Evolutionary conservation across 2,797 vertebrate genomes (phyloP).

Genomic region (Astyanax mexicanus): DNA sequence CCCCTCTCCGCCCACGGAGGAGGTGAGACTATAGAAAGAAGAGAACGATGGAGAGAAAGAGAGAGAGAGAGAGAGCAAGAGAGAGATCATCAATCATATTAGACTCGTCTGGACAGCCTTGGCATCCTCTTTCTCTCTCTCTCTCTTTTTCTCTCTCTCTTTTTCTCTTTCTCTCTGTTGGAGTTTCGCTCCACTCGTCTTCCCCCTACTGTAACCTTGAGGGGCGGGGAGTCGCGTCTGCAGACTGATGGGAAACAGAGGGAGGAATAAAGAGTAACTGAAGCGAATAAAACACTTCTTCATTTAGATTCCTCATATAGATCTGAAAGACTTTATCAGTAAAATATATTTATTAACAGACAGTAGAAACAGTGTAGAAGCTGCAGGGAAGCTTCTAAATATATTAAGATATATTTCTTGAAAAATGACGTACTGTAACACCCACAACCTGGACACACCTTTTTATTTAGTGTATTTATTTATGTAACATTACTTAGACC

Average conservation of each 20-base stretch:
- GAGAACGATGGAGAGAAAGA: slow-evolving; percentile 35
- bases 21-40: slow-evolving; percentile 48
- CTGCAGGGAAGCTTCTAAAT: too few species aligned
- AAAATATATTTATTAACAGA: too few species aligned
- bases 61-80: background rate
- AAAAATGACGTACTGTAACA: too few species aligned
- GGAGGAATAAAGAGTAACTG: background rate
- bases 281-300: slow-evolving; percentile 9
- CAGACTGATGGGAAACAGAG: background rate
- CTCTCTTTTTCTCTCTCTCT: background rate
- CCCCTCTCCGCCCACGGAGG: slow-evolving; percentile 26
- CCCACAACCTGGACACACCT: too few species aligned
- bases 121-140: background rate
- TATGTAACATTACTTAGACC: too few species aligned
- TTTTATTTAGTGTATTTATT: too few species aligned
- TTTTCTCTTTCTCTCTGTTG: slow-evolving; percentile 18
- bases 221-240: background rate
- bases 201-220: too few species aligned
- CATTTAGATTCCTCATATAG: background rate
- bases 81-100: slow-evolving; percentile 58
- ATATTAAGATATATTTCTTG: too few species aligned
- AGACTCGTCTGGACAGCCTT: slow-evolving; percentile 49
- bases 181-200: slow-evolving; percentile 15
- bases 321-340: too few species aligned
- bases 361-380: too few species aligned